Base-by-base conservation (phyloP, 2,797 vertebrate genomes). In the Luscinia luscinia region DNA sequence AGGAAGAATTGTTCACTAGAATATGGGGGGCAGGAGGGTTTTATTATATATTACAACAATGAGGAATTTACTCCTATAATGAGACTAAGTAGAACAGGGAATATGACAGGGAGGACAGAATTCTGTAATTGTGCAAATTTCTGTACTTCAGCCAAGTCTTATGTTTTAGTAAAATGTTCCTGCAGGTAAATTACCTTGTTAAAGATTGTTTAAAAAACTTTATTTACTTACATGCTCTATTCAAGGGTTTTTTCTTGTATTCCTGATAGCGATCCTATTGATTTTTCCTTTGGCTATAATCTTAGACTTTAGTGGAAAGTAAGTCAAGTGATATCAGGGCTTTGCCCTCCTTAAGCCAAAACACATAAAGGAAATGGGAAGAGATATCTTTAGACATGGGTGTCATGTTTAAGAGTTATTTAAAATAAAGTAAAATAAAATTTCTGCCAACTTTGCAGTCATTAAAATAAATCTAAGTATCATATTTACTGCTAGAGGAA, bases 361-460 rank as follows among this genome's bases (percentile, higher is more conserved):
- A 74, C 34, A 89, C 45, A n/a, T 16, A 81, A 77, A 38, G 54
- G 72, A 79, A 79, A 80, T 57, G 7, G 59, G 59, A 90, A 68
- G 52, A 82, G 48, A 63, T 54, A 68, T 49, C 24, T 92, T 91
- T 54, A 88, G 73, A 83, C 0, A 12, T 30, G 64, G 74, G 8
- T 63, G 52, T 86, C 6, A 0, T 38, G 13, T 68, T 68, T 67
- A 82, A 74, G 24, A 45, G 34, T 51, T 1, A 74, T 80, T 78
- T 92, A 81, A 89, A 82, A 79, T 82, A 34, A 68, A 68, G 26
- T 45, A 72, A 89, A 89, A 90, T 38, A 76, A 69, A 90, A 82
- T 48, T 86, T 76, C 34, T 74, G 57, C 78, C 40, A 85, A 61
- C 41, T 66, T 90, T 32, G 40, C 12, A 21, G n/a, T 86, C 48